These are phyloP conservation scores for Emydoidea blandingii DNA, from an alignment of 2,797 vertebrate species.

Conservation along the genomic window DNA sequence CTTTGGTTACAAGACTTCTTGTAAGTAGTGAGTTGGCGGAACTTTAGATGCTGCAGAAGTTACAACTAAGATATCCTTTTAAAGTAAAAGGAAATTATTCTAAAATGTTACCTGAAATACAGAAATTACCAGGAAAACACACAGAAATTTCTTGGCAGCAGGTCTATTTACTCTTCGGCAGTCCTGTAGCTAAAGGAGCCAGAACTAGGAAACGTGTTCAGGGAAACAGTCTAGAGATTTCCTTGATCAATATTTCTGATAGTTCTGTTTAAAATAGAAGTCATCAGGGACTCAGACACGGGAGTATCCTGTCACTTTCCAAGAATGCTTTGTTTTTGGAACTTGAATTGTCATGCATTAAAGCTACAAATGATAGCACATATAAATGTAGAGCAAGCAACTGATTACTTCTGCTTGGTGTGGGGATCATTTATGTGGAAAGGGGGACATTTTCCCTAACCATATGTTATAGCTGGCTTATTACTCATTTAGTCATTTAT, in stretches of 20 bases:
- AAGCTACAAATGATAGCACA: rapidly evolving
- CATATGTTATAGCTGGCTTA: neutral
- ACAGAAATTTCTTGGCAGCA: neutral
- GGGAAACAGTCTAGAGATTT: rapidly evolving
- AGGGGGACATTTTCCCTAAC: neutral
- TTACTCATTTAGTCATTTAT: rapidly evolving
- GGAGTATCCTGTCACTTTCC: rapidly evolving
- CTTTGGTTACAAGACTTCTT: neutral
- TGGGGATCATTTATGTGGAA: rapidly evolving
- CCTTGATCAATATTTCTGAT: rapidly evolving
- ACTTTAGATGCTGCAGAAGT: neutral
- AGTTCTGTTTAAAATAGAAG: neutral
- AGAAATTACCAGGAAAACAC: neutral
- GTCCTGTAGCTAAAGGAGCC: neutral
- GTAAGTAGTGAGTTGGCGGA: neutral
- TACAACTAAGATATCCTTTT: slow-evolving; percentile 2
- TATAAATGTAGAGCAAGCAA: rapidly evolving
- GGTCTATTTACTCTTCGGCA: neutral
- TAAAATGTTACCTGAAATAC: neutral
- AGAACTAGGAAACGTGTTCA: rapidly evolving
- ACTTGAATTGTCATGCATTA: rapidly evolving
- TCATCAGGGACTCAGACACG: rapidly evolving
- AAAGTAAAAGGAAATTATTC: neutral
- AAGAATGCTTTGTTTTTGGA: rapidly evolving
- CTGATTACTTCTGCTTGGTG: neutral